These are phyloP conservation scores for Trachymyrmex septentrionalis DNA, from an alignment of 1,140 invertebrate genomes.

Conservation along the genomic window DNA sequence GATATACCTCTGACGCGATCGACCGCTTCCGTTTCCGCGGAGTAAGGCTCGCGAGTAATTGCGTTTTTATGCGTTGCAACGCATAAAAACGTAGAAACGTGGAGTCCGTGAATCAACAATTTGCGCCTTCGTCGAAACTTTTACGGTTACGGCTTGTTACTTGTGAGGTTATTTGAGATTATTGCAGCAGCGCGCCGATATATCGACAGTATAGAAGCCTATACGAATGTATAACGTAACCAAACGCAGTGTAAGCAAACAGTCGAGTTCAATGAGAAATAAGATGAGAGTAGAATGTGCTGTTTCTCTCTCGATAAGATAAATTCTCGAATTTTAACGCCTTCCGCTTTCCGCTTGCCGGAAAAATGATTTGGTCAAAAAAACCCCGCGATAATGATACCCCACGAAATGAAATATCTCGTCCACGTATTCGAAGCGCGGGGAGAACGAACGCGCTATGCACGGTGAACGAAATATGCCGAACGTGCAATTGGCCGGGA, in stretches of 20 bases:
- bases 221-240: not conserved
- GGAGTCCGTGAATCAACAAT: constrained; percentile 9
- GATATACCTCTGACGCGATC: constrained; percentile 2
- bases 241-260: not conserved
- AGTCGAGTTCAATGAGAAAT: no score
- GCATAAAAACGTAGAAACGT: constrained; percentile 6
- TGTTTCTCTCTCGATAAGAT: not conserved
- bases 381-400: constrained; percentile 1
- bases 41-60: not conserved
- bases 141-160: not conserved
- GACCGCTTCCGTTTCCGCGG: constrained; percentile 52
- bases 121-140: not conserved
- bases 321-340: not conserved
- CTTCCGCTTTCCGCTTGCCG: not conserved
- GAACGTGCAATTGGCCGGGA: constrained; percentile 61
- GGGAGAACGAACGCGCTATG: constrained; percentile 32
- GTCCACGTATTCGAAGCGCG: constrained; percentile 36
- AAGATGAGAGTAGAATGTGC: no score
- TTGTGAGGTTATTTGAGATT: not conserved
- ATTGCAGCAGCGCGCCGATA: not conserved
- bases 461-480: constrained; percentile 55
- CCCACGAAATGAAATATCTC: constrained; percentile 7
- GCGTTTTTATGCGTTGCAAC: no score
- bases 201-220: not conserved
- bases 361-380: not conserved